Evolutionary conservation across 1,140 invertebrate genomes (phyloP).

Genomic region (Drosophila trapezifrons): DNA sequence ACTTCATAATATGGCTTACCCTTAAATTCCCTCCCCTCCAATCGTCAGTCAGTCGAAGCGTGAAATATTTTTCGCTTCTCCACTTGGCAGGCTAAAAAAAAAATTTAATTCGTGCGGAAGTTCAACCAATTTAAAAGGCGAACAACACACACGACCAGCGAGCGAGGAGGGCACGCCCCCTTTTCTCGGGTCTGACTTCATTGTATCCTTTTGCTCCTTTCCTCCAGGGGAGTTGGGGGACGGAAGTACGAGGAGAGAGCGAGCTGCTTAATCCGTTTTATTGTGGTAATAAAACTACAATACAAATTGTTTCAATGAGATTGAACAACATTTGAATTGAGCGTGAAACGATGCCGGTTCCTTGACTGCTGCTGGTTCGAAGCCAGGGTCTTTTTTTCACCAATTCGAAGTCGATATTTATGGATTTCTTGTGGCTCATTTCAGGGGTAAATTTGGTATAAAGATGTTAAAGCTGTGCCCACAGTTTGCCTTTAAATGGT

Average conservation of each 20-base stretch:
- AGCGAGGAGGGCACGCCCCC: constrained; percentile 50
- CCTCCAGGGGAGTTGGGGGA: not conserved
- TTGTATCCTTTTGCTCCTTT: constrained; percentile 36
- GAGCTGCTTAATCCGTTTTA: constrained; percentile 78
- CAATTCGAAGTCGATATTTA: constrained; percentile 44
- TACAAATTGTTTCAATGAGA: constrained; percentile 81
- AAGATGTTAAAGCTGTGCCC: constrained; percentile 18
- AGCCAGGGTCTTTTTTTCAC: constrained; percentile 4
- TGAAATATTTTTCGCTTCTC: constrained; percentile 70
- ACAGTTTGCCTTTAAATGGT: constrained; percentile 2
- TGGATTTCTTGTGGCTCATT: constrained; percentile 48
- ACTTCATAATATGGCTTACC: constrained; percentile 71
- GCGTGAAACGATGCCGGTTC: constrained; percentile 65
- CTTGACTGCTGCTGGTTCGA: constrained; percentile 27
- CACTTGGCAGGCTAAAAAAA: constrained; percentile 17
- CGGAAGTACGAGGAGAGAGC: constrained; percentile 3
- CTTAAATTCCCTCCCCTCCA: constrained; percentile 40
- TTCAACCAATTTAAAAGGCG: constrained; percentile 80
- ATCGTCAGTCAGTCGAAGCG: constrained; percentile 66
- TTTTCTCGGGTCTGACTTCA: constrained; percentile 56
- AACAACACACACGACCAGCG: constrained; percentile 38
- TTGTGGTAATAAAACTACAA: constrained; percentile 83
- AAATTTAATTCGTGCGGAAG: constrained; percentile 82
- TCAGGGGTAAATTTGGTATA: constrained; percentile 12
- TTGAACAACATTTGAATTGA: constrained; percentile 81